These are phyloP conservation scores for Patiria miniata DNA, from an alignment of 35 echinoderm and acorn worm genomes.

Conservation along the genomic window DNA sequence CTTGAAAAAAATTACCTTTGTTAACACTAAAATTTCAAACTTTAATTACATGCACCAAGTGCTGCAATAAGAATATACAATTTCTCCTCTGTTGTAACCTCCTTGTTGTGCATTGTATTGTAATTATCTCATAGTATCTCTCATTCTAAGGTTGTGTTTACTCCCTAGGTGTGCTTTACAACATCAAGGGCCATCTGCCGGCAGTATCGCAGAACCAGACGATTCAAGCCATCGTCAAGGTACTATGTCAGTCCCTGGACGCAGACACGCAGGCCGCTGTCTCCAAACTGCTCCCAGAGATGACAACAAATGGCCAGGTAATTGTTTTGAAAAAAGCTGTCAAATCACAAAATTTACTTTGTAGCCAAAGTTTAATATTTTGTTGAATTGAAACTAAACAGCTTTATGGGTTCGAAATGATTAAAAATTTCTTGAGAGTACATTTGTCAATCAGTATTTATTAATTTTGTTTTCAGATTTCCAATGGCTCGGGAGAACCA, in stretches of 20 bases:
- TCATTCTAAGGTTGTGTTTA: too few species aligned
- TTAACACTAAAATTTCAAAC: too few species aligned
- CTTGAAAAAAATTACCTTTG: too few species aligned
- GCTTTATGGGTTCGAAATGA: too few species aligned
- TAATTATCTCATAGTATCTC: not conserved
- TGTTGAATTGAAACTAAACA: too few species aligned
- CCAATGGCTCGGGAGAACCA: not conserved
- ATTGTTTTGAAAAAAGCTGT: not conserved
- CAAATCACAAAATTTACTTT: too few species aligned
- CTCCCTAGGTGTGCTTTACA: slow-evolving; percentile 73
- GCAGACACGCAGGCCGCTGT: slow-evolving; percentile 42
- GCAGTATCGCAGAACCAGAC: slow-evolving; percentile 72
- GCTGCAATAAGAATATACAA: too few species aligned
- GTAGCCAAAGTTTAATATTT: too few species aligned
- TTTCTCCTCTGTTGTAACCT: too few species aligned
- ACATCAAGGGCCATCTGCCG: slow-evolving; percentile 72
- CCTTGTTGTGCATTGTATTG: too few species aligned
- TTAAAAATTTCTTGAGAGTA: too few species aligned
- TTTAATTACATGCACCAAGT: too few species aligned
- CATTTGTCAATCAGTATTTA: not conserved
- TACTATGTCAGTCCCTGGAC: slow-evolving; percentile 59
- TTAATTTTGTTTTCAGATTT: not conserved
- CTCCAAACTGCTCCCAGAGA: slow-evolving; percentile 49
- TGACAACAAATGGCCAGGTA: slow-evolving; percentile 80
- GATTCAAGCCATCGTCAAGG: slow-evolving; percentile 87